phyloP scores from a whole-genome alignment of 2,797 vertebrate species.

The Myotis daubentonii region DNA sequence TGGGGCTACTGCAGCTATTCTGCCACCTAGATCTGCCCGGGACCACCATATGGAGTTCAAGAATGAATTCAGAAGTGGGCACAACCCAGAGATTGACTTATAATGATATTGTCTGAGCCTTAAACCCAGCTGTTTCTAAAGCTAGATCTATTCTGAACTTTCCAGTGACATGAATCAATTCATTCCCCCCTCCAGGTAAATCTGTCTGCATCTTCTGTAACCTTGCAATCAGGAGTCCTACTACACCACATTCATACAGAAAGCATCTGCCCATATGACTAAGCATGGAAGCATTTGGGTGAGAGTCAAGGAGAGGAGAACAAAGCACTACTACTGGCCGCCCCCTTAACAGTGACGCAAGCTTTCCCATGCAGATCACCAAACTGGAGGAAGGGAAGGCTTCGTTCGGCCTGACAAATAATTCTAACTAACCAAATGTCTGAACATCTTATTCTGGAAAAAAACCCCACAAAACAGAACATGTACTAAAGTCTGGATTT shows the following conservation, averaged over 20 bases:
- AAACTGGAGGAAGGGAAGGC: not conserved
- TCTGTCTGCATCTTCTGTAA: not conserved
- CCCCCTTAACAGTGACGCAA: not conserved
- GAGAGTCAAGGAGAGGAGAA: not conserved
- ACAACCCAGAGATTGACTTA: not conserved
- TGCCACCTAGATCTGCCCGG: not conserved
- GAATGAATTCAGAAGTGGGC: not conserved
- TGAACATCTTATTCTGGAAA: slow-evolving; percentile 63
- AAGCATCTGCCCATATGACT: not conserved
- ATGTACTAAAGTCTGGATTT: slow-evolving; percentile 37
- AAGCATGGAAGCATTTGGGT: not conserved
- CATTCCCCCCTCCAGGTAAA: not conserved
- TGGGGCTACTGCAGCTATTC: not conserved
- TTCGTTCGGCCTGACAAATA: not conserved
- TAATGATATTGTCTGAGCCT: not conserved
- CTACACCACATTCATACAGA: not conserved
- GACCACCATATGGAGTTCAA: not conserved
- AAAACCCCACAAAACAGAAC: not conserved
- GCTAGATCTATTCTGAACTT: not conserved
- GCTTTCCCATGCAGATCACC: not conserved
- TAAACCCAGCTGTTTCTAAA: not conserved
- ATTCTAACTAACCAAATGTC: slow-evolving; percentile 62
- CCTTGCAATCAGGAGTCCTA: not conserved
- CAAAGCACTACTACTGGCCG: not conserved
- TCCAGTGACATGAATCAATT: not conserved